A percentile compares a stretch with the other conserved stretches of the same genome.
Evolutionary conservation across 2,797 vertebrate genomes (phyloP).

Genomic region (Pipistrellus pygmaeus): DNA sequence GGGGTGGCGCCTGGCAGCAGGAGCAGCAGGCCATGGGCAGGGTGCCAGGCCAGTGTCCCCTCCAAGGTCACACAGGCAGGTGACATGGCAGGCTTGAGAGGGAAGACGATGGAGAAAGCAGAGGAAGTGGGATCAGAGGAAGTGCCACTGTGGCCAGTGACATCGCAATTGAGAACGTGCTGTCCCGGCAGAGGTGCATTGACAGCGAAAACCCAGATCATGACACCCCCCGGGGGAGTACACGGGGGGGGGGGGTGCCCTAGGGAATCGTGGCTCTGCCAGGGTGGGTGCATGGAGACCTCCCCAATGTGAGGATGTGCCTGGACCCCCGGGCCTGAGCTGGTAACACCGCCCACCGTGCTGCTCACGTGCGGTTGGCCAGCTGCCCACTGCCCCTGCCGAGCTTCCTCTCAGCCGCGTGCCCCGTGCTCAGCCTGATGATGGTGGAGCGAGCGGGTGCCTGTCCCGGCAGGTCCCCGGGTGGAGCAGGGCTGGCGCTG

Average conservation of each 20-base stretch:
- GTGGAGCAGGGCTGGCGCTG: neutral
- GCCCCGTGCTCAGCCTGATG: neutral
- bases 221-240: no score
- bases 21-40: neutral
- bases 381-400: no score
- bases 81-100: neutral
- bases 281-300: neutral
- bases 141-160: neutral
- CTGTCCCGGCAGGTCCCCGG: no score
- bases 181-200: neutral
- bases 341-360: no score
- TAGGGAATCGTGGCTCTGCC: no score
- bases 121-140: neutral
- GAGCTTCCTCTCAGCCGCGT: no score
- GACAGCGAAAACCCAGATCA: neutral
- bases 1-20: neutral
- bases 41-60: neutral
- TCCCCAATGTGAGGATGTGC: neutral
- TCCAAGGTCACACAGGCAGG: neutral
- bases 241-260: no score
- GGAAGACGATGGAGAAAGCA: neutral
- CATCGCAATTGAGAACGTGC: neutral
- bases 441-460: neutral
- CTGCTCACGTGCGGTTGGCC: no score
- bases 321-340: no score